Conservation (phyloP, 2,113 vertebrate genomes). For the Clarias macrocephalus region DNA sequence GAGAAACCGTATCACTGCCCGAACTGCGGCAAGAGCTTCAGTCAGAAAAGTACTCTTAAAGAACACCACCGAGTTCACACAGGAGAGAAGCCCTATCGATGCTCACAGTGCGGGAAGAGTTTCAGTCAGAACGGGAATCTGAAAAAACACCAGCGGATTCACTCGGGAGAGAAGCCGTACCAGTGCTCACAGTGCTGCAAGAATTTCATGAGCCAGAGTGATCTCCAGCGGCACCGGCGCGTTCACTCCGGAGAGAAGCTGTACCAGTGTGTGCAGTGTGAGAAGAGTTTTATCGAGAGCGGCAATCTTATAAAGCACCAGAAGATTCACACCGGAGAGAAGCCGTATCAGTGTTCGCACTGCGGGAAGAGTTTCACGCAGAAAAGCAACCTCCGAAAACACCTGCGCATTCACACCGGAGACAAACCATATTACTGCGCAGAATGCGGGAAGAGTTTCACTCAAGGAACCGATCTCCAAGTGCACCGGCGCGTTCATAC, state of each 20-base stretch:
- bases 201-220: not conserved
- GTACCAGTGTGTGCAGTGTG: not conserved
- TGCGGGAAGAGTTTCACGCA: not conserved
- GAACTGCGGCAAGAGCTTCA: not conserved
- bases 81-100: not conserved
- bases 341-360: not conserved
- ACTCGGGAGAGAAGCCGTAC: not conserved
- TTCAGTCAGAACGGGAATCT: not conserved
- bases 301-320: constrained; percentile 1
- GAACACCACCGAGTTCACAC: not conserved
- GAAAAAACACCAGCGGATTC: constrained; percentile 1
- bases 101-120: not conserved
- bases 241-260: not conserved
- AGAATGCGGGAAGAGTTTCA: not conserved
- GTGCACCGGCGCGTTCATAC: not conserved
- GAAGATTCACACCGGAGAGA: not conserved
- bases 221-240: not conserved
- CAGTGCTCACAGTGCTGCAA: not conserved
- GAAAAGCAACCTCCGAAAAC: not conserved
- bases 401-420: not conserved
- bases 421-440: not conserved
- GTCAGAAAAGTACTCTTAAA: not conserved
- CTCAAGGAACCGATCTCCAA: not conserved
- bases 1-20: not conserved
- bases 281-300: not conserved